A percentile compares a stretch with the other conserved stretches of the same genome.
Evolutionary conservation across 53 echinoderm and acorn worm species (phyloP).

Genomic region (Glandiceps talaboti): DNA sequence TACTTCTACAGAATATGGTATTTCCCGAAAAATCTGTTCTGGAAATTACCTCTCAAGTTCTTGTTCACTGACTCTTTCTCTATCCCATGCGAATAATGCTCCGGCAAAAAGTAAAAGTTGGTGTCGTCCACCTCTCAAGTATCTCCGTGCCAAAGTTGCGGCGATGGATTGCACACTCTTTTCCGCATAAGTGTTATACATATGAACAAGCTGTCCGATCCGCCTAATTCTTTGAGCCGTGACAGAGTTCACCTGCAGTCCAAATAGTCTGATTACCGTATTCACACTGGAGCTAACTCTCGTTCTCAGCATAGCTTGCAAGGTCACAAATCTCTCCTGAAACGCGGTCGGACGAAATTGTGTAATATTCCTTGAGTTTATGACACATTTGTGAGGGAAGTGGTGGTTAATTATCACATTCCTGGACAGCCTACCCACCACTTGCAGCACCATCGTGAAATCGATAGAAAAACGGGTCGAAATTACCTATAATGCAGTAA

Average conservation of each 20-base stretch:
- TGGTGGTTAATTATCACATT: background rate
- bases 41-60: slow-evolving; percentile 1
- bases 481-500: background rate
- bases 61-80: background rate
- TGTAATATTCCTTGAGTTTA: background rate
- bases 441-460: background rate
- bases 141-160: slow-evolving; percentile 49
- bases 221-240: slow-evolving; percentile 64
- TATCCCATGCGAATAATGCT: slow-evolving; percentile 35
- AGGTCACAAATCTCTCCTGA: background rate
- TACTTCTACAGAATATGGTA: no score
- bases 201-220: slow-evolving; percentile 46
- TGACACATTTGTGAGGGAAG: background rate
- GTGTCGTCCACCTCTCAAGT: slow-evolving; percentile 34
- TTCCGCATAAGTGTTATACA: slow-evolving; percentile 70
- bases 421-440: background rate
- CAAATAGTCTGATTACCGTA: slow-evolving; percentile 34
- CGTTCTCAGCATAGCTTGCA: background rate
- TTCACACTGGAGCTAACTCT: slow-evolving; percentile 6
- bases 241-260: slow-evolving; percentile 61
- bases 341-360: background rate
- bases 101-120: slow-evolving; percentile 82
- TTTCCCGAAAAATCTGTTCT: no score
- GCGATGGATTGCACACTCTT: slow-evolving; percentile 52
- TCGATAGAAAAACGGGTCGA: background rate